Base-by-base conservation (phyloP, 2,113 vertebrate genomes). In the Grammomys surdaster region DNA sequence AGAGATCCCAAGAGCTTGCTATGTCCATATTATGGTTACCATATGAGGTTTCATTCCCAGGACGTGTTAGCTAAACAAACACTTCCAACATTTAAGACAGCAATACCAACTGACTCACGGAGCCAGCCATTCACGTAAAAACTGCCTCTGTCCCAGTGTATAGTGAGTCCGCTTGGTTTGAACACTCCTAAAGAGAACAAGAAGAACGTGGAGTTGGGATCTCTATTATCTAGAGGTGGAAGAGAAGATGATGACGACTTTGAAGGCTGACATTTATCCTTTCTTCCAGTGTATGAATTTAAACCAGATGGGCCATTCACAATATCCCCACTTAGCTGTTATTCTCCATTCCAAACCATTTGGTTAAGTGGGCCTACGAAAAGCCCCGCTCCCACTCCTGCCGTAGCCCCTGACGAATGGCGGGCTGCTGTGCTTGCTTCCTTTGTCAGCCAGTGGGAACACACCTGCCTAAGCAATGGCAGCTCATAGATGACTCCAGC, bases 271-370 rank as follows among this genome's bases (percentile, higher is more conserved):
- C 88, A 92, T 75, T 95, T 97, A 92, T 88, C 70, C 51, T 87
- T 63, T 43, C 40, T 40, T 73, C 91, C 48, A 85, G 93, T 56
- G 60, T 33, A 43, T n/a, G 67, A 86, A 96, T 95, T 87, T 92
- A 93, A 93, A 95, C 90, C 95, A 97, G 94, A 93, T 93, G 96
- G 54, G 43, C 78, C 81, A 65, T 93, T 89, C 88, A 73, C 92
- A 88, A 58, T 65, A 87, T 86, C 22, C 12, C 46, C 60, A 81
- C 69, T 58, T 90, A 96, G 78, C 80, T 85, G 65, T 67, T 54
- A 70, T 24, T 19, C 36, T 14, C 60, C 40, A 43, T 90, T 85
- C 63, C 63, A 92, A 96, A 89, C 78, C 80, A 58, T 67, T 65
- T 72, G 54, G 58, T 87, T 73, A 90, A 96, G 70, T 36, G 58